phyloP scores from a whole-genome alignment of 2,113 vertebrate species.

The Elephantulus edwardii region DNA sequence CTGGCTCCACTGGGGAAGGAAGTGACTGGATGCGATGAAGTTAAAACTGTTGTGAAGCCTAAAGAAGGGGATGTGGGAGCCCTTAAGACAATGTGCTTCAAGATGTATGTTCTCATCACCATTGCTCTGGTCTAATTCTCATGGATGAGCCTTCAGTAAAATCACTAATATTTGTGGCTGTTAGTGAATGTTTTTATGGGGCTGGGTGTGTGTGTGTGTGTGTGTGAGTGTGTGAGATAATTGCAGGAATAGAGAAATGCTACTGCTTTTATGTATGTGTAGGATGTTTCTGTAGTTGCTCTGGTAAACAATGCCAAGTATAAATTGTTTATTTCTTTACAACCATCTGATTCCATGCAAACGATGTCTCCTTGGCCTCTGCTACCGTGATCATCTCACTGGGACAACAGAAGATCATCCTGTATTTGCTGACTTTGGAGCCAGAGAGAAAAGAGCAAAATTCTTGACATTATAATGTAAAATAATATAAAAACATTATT shows the following conservation, averaged over 20 bases:
- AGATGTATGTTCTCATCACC: background rate
- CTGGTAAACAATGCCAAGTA: background rate
- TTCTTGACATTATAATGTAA: slow-evolving; percentile 36
- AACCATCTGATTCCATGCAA: too few species aligned
- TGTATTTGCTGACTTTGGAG: background rate
- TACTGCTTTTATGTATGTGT: background rate
- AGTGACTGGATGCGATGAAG: background rate
- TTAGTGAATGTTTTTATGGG: background rate
- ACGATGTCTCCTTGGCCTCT: too few species aligned
- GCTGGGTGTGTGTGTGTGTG: too few species aligned
- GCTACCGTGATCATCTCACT: background rate
- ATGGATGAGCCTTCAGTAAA: background rate
- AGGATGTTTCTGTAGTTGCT: background rate
- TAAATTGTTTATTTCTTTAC: slow-evolving; percentile 12
- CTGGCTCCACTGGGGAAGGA: slow-evolving; percentile 26
- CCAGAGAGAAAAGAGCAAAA: slow-evolving; percentile 8
- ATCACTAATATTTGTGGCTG: background rate
- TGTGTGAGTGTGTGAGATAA: background rate
- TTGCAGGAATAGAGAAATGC: background rate
- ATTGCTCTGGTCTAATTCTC: background rate
- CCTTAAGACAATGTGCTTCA: background rate
- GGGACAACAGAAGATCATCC: background rate
- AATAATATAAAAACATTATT: slow-evolving; percentile 34
- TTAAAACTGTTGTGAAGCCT: background rate
- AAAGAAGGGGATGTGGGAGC: background rate